Percentiles rank a stretch among this genome's conserved stretches.
Conservation (phyloP, 1,140 invertebrate species). For the Heliconius hermathena region DNA sequence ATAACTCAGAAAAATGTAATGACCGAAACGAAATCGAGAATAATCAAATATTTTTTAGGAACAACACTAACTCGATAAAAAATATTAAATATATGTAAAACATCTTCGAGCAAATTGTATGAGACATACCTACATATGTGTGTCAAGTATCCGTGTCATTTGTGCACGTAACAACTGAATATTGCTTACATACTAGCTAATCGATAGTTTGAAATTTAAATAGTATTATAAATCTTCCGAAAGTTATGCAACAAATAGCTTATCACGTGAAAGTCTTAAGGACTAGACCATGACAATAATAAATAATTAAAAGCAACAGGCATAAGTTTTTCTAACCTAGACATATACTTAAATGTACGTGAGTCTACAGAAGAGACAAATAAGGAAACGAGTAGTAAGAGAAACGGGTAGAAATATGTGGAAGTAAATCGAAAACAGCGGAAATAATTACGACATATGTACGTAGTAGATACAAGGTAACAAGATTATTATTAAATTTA, state of each 20-base stretch:
- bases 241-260: constrained; percentile 53
- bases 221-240: constrained; percentile 62
- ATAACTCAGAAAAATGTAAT: constrained; percentile 20
- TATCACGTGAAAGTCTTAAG: constrained; percentile 59
- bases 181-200: constrained; percentile 57
- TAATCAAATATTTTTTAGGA: neutral
- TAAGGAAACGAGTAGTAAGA: constrained; percentile 14
- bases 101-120: neutral
- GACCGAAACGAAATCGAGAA: neutral
- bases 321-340: neutral
- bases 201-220: constrained; percentile 64
- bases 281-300: constrained; percentile 43
- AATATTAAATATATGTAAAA: constrained; percentile 2
- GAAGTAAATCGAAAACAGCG: constrained; percentile 27
- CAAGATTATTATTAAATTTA: constrained; percentile 5
- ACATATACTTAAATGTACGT: neutral
- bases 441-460: constrained; percentile 19
- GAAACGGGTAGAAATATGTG: constrained; percentile 18
- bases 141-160: constrained; percentile 57
- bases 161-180: constrained; percentile 65
- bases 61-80: constrained; percentile 1
- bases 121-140: constrained; percentile 36
- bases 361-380: neutral
- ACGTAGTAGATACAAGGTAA: neutral
- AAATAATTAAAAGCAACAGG: constrained; percentile 1